A percentile compares a stretch with the other conserved stretches of the same genome.
Evolutionary conservation across 2,113 vertebrate species (phyloP).

Genomic region (Muntiacus muntjak): DNA sequence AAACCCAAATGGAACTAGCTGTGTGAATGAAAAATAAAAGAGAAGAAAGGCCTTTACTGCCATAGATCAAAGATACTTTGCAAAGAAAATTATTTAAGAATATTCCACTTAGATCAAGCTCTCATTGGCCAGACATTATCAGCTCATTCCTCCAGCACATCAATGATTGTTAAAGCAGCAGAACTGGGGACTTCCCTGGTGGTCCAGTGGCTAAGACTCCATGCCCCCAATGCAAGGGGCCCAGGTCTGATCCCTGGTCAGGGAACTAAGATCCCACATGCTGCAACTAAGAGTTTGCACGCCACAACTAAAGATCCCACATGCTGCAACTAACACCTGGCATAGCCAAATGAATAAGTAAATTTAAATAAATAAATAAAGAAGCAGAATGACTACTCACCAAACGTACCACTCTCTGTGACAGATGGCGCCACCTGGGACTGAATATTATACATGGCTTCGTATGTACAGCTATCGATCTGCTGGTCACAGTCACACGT

Average conservation of each 20-base stretch:
- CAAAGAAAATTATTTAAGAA: constrained; percentile 12
- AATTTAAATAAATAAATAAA: neutral
- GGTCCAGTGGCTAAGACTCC: neutral
- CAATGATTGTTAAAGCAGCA: neutral
- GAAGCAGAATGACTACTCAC: constrained; percentile 76
- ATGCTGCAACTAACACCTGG: neutral
- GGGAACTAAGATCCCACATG: neutral
- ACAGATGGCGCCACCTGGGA: constrained; percentile 79
- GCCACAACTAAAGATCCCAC: neutral
- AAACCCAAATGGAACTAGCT: neutral
- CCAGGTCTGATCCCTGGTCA: neutral
- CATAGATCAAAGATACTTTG: neutral
- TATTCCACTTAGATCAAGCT: neutral
- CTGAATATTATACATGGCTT: constrained; percentile 96
- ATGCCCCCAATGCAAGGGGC: neutral
- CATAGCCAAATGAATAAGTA: neutral
- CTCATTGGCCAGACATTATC: neutral
- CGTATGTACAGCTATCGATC: constrained; percentile 86
- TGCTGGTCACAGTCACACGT: constrained; percentile 82
- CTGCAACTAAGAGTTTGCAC: neutral
- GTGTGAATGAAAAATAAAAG: neutral
- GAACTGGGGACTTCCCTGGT: neutral
- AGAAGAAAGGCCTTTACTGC: neutral
- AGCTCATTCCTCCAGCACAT: neutral
- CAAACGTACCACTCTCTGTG: constrained; percentile 75